These are phyloP conservation scores for Toxotes lorentzi DNA, from an alignment of 2,797 vertebrate species.

Conservation along the genomic window DNA sequence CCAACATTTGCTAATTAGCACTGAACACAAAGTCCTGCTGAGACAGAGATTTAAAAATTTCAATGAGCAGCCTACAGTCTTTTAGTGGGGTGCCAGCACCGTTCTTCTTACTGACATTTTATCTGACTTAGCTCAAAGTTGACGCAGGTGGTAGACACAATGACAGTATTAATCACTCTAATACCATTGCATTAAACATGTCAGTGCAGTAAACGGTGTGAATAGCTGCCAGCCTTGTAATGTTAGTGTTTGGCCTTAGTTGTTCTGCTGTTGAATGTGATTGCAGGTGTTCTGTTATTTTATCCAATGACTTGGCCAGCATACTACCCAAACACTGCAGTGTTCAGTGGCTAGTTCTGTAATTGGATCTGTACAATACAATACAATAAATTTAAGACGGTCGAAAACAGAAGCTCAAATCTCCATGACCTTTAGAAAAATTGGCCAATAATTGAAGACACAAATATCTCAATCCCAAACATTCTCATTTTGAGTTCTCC, in stretches of 20 bases:
- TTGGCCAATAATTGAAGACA: not conserved
- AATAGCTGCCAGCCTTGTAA: not conserved
- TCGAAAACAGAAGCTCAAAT: conserved; percentile 13
- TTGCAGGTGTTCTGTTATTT: conserved; percentile 9
- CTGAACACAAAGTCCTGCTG: not conserved
- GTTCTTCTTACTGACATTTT: not conserved
- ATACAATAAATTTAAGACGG: conserved; percentile 13
- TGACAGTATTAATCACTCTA: not conserved
- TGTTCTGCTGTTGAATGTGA: conserved; percentile 17
- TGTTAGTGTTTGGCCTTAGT: not conserved
- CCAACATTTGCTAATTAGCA: not conserved
- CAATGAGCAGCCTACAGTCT: not conserved
- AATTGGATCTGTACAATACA: conserved; percentile 16
- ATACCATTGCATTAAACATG: not conserved
- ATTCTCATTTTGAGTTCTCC: not conserved
- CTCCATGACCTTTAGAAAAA: not conserved
- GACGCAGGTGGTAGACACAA: not conserved
- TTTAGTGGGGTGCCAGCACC: not conserved
- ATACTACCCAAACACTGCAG: conserved; percentile 2
- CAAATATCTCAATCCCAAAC: not conserved
- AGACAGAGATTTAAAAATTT: not conserved
- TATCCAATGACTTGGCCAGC: conserved; percentile 13
- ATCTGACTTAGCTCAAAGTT: conserved; percentile 2
- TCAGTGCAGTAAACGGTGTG: not conserved
- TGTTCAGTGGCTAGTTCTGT: not conserved